Conservation (phyloP, 2,888 invertebrate species). For the Onchidella celtica region DNA sequence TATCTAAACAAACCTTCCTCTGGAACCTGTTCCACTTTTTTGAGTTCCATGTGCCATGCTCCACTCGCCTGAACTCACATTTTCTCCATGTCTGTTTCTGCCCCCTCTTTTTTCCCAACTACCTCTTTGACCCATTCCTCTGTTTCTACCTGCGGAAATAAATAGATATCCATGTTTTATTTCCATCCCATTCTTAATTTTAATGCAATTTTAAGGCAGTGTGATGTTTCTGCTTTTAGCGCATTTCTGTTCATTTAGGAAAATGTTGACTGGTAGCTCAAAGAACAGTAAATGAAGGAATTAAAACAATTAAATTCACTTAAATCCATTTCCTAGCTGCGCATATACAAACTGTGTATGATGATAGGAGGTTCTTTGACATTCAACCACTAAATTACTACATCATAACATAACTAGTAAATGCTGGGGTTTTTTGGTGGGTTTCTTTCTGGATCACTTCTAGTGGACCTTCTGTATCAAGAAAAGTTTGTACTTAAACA, state of each 20-base stretch:
- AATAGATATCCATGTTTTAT: too few relatives aligned
- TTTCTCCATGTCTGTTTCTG: conserved; percentile 20
- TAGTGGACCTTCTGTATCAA: too few relatives aligned
- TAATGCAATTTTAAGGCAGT: too few relatives aligned
- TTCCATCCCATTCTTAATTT: too few relatives aligned
- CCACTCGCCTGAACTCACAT: conserved; percentile 10
- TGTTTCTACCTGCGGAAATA: too few relatives aligned
- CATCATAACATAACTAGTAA: neutral
- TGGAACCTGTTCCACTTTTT: conserved; percentile 26
- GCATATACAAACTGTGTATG: neutral
- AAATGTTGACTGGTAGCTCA: too few relatives aligned
- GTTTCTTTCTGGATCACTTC: too few relatives aligned
- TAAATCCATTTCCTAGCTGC: neutral
- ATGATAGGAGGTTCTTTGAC: neutral
- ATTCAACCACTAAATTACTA: neutral
- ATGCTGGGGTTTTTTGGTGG: too few relatives aligned
- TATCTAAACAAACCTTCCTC: conserved; percentile 45
- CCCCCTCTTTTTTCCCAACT: conserved; percentile 29
- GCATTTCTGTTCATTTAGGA: too few relatives aligned
- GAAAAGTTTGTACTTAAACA: too few relatives aligned
- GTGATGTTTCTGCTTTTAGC: too few relatives aligned
- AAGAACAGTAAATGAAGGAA: neutral
- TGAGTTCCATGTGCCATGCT: neutral
- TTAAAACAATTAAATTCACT: too few relatives aligned
- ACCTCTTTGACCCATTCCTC: conserved; percentile 34